Evolutionary conservation across 2,797 vertebrate species (phyloP).

Genomic region (Aldrovandia affinis): DNA sequence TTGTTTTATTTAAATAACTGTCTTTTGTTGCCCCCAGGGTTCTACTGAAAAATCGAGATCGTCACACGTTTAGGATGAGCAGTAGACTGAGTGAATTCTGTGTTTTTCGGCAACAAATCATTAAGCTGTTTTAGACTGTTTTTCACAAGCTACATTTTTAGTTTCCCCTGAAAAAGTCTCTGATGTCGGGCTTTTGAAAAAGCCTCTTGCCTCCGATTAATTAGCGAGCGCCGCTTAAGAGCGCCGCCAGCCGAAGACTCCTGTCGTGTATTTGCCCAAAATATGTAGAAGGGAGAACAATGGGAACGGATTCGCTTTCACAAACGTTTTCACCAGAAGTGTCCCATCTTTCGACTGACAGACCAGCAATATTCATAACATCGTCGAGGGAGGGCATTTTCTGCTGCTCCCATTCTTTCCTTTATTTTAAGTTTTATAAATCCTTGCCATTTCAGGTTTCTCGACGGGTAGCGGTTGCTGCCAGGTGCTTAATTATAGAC

Average conservation of each 20-base stretch:
- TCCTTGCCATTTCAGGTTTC: slow-evolving; percentile 32
- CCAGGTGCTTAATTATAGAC: slow-evolving; percentile 35
- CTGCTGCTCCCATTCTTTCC: slow-evolving; percentile 6
- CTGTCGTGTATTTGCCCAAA: slow-evolving; percentile 10
- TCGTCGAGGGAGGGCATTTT: slow-evolving; percentile 18
- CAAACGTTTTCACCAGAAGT: slow-evolving; percentile 14
- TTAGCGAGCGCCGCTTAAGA: slow-evolving; percentile 20
- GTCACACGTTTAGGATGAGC: slow-evolving; percentile 17
- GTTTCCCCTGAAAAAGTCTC: slow-evolving; percentile 24
- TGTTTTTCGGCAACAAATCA: slow-evolving; percentile 21
- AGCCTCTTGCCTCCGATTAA: slow-evolving; percentile 19
- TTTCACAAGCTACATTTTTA: slow-evolving; percentile 21
- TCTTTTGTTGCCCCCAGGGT: slow-evolving; percentile 7
- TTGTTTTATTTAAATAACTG: neutral
- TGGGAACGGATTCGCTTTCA: neutral
- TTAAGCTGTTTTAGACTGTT: slow-evolving; percentile 33
- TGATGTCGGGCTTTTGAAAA: neutral
- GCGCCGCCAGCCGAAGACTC: neutral
- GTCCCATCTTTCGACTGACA: slow-evolving; percentile 22
- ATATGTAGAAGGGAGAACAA: neutral
- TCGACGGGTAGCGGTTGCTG: slow-evolving; percentile 45
- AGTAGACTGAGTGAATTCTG: slow-evolving; percentile 6
- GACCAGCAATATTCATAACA: slow-evolving; percentile 14
- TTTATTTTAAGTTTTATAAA: neutral
- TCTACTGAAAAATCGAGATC: slow-evolving; percentile 14